These are phyloP conservation scores for Phycodurus eques DNA, from an alignment of 2,113 vertebrate genomes.

Conservation along the genomic window DNA sequence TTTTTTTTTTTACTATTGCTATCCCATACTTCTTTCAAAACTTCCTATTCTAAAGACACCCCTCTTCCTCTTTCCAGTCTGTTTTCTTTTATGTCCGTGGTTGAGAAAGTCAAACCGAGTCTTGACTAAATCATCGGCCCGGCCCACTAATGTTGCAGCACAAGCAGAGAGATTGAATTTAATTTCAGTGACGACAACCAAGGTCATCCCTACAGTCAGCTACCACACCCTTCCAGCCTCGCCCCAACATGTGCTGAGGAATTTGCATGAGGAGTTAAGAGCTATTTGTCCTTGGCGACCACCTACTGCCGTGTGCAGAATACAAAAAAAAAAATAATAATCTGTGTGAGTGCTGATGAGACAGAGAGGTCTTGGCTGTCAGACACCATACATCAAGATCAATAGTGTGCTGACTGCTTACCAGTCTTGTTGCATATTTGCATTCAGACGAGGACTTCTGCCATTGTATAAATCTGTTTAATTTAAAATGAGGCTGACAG, in stretches of 20 bases:
- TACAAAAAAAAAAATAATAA: background rate
- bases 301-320: conserved; percentile 1
- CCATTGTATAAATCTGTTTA: conserved; percentile 1
- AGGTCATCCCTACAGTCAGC: conserved; percentile 72
- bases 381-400: conserved; percentile 2
- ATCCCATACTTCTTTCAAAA: background rate
- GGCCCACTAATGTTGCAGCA: conserved; percentile 63
- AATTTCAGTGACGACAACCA: conserved; percentile 74
- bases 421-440: conserved; percentile 9
- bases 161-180: conserved; percentile 64
- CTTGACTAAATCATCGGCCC: conserved; percentile 44
- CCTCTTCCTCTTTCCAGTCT: conserved; percentile 22
- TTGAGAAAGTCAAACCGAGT: conserved; percentile 32
- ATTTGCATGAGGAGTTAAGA: conserved; percentile 27
- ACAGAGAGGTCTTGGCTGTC: background rate
- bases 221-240: conserved; percentile 14
- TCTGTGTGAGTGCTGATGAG: background rate
- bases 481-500: conserved; percentile 5
- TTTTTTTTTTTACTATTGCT: background rate
- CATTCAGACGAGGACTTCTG: background rate
- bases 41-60: conserved; percentile 20
- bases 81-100: background rate
- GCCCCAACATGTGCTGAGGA: conserved; percentile 25
- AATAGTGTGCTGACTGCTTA: conserved; percentile 1
- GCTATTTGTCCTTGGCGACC: conserved; percentile 47